Conservation (phyloP, 2,113 vertebrate species). For the Ammodytes marinus region DNA sequence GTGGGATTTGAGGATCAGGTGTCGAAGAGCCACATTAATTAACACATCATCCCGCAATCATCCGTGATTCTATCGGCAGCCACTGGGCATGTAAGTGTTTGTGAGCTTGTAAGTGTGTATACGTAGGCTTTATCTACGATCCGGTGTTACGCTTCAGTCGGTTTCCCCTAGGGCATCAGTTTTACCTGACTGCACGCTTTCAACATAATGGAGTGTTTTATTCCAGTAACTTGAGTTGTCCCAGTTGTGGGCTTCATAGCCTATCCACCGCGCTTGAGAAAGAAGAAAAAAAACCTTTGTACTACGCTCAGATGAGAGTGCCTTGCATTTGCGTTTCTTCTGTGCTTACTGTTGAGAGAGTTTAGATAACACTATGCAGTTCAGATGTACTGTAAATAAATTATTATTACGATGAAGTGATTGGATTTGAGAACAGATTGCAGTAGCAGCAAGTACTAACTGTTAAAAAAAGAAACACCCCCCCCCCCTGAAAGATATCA, state of each 20-base stretch:
- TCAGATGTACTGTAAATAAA: conserved; percentile 29
- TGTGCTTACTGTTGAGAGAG: conserved; percentile 25
- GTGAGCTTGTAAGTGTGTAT: conserved; percentile 22
- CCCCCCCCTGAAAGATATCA: background rate
- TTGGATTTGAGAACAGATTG: background rate
- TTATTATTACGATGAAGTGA: conserved; percentile 28
- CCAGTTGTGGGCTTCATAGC: conserved; percentile 4
- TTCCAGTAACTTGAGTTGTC: conserved; percentile 19
- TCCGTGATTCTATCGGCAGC: conserved; percentile 27
- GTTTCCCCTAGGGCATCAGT: conserved; percentile 47
- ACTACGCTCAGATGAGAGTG: background rate
- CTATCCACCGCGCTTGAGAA: conserved; percentile 7
- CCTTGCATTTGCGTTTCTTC: conserved; percentile 8
- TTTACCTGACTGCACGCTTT: conserved; percentile 64
- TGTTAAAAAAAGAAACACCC: background rate
- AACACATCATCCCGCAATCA: background rate
- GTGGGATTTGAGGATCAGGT: conserved; percentile 13
- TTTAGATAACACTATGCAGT: too few relatives aligned
- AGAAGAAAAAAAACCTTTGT: background rate
- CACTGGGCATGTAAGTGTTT: conserved; percentile 14
- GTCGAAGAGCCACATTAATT: conserved; percentile 34
- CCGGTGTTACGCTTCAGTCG: conserved; percentile 50
- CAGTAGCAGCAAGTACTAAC: background rate
- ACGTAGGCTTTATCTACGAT: conserved; percentile 54
- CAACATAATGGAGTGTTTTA: conserved; percentile 36